A percentile compares a stretch with the other conserved stretches of the same genome.
phyloP scores from a whole-genome alignment of 2,113 vertebrate genomes.

The Corynorhinus townsendii region DNA sequence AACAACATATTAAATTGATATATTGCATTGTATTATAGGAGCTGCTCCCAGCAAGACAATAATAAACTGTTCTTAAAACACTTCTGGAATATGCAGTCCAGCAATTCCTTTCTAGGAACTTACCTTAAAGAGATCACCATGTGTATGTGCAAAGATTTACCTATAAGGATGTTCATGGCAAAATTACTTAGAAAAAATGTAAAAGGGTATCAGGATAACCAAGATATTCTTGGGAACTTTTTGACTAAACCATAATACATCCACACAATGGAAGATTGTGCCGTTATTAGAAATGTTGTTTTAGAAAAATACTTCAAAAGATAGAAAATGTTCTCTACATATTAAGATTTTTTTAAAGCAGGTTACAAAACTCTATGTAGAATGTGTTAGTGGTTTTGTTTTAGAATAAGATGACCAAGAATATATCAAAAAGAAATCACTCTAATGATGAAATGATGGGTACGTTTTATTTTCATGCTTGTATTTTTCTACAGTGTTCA shows the following conservation, averaged over 20 bases:
- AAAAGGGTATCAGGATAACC: neutral
- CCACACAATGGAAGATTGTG: neutral
- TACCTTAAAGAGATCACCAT: neutral
- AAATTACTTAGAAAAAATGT: constrained; percentile 10
- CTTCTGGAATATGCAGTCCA: neutral
- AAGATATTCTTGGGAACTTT: neutral
- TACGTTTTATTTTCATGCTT: neutral
- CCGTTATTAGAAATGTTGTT: neutral
- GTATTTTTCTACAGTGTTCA: neutral
- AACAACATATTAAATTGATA: neutral
- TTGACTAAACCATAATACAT: neutral
- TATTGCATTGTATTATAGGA: neutral
- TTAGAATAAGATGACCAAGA: neutral
- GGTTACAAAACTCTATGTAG: neutral
- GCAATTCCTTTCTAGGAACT: neutral
- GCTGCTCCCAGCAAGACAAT: neutral
- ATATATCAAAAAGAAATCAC: neutral
- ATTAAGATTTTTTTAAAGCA: neutral
- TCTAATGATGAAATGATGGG: neutral
- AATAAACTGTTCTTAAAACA: neutral
- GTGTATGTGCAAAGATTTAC: neutral
- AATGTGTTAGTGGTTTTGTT: neutral
- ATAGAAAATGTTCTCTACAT: neutral
- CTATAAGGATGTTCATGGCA: neutral
- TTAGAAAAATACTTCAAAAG: neutral